phyloP scores from a whole-genome alignment of 2,888 invertebrate genomes.

The Petrolisthes manimaculis region DNA sequence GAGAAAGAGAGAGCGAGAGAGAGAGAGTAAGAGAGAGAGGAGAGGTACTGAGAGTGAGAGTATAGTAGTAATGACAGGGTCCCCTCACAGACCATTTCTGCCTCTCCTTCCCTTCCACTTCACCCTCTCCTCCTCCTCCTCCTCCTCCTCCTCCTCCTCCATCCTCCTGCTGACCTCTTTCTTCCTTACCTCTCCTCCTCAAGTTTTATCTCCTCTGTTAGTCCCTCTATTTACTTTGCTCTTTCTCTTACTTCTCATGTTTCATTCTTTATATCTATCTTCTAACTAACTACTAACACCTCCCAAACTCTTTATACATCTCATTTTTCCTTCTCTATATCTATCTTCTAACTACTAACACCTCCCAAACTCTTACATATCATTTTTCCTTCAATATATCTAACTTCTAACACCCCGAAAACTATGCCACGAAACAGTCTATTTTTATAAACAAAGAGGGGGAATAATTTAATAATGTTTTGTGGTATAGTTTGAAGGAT shows the following conservation, averaged over 20 bases:
- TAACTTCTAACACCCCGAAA: no score
- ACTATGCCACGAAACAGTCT: no score
- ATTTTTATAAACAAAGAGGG: no score
- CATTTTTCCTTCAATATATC: neutral
- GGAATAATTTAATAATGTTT: no score
- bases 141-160: neutral
- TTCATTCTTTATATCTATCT: no score
- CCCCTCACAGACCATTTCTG: no score
- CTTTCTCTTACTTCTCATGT: neutral
- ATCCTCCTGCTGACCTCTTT: neutral
- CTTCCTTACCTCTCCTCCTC: neutral
- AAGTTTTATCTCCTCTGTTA: neutral
- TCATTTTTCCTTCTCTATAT: neutral
- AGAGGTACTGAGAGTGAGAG: neutral
- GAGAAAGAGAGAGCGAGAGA: neutral
- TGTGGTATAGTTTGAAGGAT: neutral
- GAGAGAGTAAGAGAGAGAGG: neutral
- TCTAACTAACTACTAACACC: no score
- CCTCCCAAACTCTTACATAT: no score
- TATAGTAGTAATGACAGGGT: no score
- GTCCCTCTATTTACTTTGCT: neutral
- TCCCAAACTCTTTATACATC: no score
- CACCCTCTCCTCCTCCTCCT: neutral
- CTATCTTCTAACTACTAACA: no score
- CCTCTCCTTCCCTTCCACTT: no score